Evolutionary conservation across 92 coral and sea anemone species (phyloP).

Genomic region (Parazoanthus swiftii): DNA sequence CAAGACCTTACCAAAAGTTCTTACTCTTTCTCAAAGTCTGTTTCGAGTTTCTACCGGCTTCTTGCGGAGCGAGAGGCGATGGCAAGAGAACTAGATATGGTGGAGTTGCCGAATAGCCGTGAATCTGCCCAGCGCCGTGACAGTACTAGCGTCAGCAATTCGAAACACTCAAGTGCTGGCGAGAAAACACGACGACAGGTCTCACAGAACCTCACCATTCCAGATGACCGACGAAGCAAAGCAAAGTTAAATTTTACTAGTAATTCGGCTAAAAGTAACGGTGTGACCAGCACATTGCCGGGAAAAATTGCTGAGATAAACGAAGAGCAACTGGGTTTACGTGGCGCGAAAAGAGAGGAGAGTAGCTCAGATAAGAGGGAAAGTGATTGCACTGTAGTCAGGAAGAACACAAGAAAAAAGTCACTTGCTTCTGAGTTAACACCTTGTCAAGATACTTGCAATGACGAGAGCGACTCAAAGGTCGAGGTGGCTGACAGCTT

Average conservation of each 20-base stretch:
- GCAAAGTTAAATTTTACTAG: background rate
- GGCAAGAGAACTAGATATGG: background rate
- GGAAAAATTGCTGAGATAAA: background rate
- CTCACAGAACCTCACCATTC: conserved; percentile 26
- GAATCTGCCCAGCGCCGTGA: background rate
- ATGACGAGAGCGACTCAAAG: background rate
- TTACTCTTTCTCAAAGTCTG: conserved; percentile 73
- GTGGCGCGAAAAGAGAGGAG: background rate
- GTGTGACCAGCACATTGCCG: background rate
- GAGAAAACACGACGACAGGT: conserved; percentile 14
- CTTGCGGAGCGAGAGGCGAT: conserved; percentile 43
- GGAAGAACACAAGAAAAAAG: background rate
- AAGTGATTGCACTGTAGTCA: background rate
- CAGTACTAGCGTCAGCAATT: conserved; percentile 22
- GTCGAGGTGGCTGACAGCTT: background rate
- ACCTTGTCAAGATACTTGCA: background rate
- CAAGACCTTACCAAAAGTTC: conserved; percentile 62
- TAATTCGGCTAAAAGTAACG: background rate
- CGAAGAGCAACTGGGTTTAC: background rate
- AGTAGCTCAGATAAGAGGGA: background rate
- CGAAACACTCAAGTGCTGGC: conserved; percentile 11
- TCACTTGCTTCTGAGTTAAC: background rate
- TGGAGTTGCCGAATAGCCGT: background rate
- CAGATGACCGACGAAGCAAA: conserved; percentile 32
- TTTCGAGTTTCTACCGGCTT: conserved; percentile 65